A percentile compares a stretch with the other conserved stretches of the same genome.
Evolutionary conservation across 2,888 invertebrate species (phyloP).

Genomic region (Heliconius erato): DNA sequence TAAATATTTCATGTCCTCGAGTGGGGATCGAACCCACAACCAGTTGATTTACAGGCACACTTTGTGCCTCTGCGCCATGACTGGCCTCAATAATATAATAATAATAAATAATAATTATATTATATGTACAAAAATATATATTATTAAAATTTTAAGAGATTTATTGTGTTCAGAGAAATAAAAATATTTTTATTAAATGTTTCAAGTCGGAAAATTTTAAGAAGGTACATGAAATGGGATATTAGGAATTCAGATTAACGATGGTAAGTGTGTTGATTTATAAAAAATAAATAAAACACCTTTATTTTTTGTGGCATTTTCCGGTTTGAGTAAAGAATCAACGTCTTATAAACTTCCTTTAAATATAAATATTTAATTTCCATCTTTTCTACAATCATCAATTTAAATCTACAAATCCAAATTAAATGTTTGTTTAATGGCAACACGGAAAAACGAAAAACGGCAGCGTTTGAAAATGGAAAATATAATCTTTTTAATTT

Average conservation of each 20-base stretch:
- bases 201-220: too few relatives aligned
- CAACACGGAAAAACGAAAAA: constrained; percentile 46
- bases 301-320: background rate
- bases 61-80: too few relatives aligned
- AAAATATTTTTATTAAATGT: too few relatives aligned
- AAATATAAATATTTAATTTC: constrained; percentile 6
- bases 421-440: constrained; percentile 51
- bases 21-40: too few relatives aligned
- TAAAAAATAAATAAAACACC: background rate
- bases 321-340: background rate
- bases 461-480: constrained; percentile 50
- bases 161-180: too few relatives aligned
- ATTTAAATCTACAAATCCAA: constrained; percentile 38
- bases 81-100: too few relatives aligned
- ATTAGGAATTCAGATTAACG: too few relatives aligned
- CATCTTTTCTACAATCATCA: background rate
- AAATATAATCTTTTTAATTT: constrained; percentile 55
- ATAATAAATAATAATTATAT: background rate
- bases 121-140: too few relatives aligned
- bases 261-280: background rate
- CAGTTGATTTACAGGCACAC: too few relatives aligned
- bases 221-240: too few relatives aligned
- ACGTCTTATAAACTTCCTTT: background rate
- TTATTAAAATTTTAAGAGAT: too few relatives aligned
- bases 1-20: too few relatives aligned